phyloP scores from a whole-genome alignment of 2,113 vertebrate species.

The Junco hyemalis region DNA sequence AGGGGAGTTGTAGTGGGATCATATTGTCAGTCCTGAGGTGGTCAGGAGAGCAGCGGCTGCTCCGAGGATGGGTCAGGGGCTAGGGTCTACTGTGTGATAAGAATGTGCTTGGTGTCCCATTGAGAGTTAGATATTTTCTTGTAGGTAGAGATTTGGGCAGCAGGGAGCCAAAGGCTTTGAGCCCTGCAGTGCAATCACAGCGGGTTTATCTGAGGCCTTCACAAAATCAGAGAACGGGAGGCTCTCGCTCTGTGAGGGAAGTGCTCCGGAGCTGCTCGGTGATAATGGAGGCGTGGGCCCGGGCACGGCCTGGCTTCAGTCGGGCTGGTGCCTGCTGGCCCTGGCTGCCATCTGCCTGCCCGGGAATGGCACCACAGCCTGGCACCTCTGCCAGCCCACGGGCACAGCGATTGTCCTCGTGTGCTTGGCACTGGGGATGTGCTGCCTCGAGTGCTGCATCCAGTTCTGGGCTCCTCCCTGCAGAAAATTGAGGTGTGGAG shows the following conservation, averaged over 20 bases:
- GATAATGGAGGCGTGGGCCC: accelerated
- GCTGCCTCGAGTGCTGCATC: background rate
- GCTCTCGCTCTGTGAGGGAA: accelerated
- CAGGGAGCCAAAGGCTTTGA: background rate
- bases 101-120: too few relatives aligned
- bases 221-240: accelerated
- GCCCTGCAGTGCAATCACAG: accelerated
- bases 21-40: too few relatives aligned
- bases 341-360: accelerated
- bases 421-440: background rate
- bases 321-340: accelerated
- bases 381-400: background rate
- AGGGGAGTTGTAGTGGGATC: too few relatives aligned
- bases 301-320: accelerated
- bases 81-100: too few relatives aligned
- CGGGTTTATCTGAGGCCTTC: background rate
- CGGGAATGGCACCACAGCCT: accelerated
- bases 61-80: too few relatives aligned
- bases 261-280: accelerated
- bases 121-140: too few relatives aligned
- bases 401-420: background rate
- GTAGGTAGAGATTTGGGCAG: background rate
- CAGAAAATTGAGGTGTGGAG: background rate
- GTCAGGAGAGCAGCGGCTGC: too few relatives aligned
- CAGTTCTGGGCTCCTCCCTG: background rate